Percentiles rank a stretch among this genome's conserved stretches.
These are phyloP conservation scores for Gymnorhina tibicen DNA, from an alignment of 2,113 vertebrate species.

Conservation along the genomic window DNA sequence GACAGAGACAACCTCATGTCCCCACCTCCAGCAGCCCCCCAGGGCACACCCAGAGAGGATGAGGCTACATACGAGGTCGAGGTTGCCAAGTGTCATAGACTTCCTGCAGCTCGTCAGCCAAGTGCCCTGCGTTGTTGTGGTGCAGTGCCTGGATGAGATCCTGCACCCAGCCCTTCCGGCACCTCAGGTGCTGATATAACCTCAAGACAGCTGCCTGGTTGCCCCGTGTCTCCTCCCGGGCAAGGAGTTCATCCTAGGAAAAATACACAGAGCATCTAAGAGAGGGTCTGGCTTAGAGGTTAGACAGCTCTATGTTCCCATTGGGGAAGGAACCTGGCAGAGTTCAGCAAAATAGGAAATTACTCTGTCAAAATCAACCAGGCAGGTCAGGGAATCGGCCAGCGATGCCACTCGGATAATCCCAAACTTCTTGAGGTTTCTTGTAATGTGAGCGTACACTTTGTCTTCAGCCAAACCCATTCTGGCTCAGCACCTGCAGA, in stretches of 20 bases:
- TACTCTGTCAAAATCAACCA: slow-evolving; percentile 35
- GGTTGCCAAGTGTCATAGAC: background rate
- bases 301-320: accelerated
- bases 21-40: background rate
- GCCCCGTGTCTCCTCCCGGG: slow-evolving; percentile 31
- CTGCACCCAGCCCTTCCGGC: slow-evolving; percentile 21
- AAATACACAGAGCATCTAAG: background rate
- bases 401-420: slow-evolving; percentile 4
- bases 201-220: background rate
- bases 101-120: slow-evolving; percentile 22
- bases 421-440: background rate
- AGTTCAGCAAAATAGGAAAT: background rate
- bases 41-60: accelerated
- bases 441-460: background rate
- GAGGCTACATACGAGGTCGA: background rate
- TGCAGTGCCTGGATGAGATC: slow-evolving; percentile 8
- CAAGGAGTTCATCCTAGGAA: slow-evolving; percentile 27
- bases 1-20: accelerated
- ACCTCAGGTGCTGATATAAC: slow-evolving; percentile 42
- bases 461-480: slow-evolving; percentile 52
- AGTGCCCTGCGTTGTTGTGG: slow-evolving; percentile 9
- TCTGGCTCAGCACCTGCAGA: background rate
- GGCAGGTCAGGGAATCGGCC: slow-evolving; percentile 28
- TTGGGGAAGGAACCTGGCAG: background rate
- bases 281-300: background rate